These are phyloP conservation scores for Torymus auratus DNA, from an alignment of 2,888 invertebrate species.

Conservation along the genomic window DNA sequence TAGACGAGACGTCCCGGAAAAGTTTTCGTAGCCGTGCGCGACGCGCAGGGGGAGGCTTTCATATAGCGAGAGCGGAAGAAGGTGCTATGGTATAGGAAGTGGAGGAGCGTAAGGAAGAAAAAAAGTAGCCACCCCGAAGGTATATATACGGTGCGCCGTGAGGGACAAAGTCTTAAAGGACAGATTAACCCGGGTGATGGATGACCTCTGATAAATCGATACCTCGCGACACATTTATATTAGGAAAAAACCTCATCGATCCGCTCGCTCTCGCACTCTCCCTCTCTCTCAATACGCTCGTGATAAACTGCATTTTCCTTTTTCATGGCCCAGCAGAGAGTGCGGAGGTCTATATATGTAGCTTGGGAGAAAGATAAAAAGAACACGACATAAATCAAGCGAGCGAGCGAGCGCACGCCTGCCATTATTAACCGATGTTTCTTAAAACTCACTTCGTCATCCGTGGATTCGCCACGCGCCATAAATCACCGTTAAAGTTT, in stretches of 20 bases:
- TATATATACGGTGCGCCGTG: not conserved
- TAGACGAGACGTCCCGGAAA: conserved; percentile 33
- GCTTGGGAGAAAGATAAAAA: conserved; percentile 19
- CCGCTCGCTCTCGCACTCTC: not conserved
- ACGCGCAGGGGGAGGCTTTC: not conserved
- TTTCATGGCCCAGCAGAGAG: not conserved
- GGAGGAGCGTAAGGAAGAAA: not conserved
- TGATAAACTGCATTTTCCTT: conserved; percentile 44
- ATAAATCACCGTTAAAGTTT: conserved; percentile 1
- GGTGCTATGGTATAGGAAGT: not conserved
- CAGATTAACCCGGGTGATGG: conserved; percentile 46
- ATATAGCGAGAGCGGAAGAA: not conserved
- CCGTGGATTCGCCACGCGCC: not conserved
- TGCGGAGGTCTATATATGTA: no score
- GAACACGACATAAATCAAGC: conserved; percentile 42
- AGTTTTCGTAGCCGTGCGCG: not conserved
- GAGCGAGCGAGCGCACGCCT: no score
- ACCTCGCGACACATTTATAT: conserved; percentile 26
- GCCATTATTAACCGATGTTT: conserved; percentile 27
- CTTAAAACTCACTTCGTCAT: conserved; percentile 31
- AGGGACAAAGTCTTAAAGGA: conserved; percentile 44
- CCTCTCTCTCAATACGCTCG: not conserved
- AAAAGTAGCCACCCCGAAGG: no score
- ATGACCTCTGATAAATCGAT: conserved; percentile 53
- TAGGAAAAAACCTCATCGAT: conserved; percentile 16